Percentiles rank a stretch among this genome's conserved stretches.
Conservation (phyloP, 92 coral and sea anemone species). For the Palythoa heliodiscus region DNA sequence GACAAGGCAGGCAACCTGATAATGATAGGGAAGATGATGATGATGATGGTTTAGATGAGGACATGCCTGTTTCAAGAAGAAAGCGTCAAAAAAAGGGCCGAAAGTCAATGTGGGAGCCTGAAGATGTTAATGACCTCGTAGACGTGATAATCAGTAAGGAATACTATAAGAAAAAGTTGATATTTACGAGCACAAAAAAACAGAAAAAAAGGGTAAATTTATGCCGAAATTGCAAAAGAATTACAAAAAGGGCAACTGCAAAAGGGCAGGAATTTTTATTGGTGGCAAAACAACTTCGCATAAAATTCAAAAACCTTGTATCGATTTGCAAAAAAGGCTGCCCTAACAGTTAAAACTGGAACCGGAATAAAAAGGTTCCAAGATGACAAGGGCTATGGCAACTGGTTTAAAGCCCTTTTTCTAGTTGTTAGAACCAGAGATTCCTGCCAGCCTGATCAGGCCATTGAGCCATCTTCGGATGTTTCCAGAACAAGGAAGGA, state of each 20-base stretch:
- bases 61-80: constrained; percentile 16
- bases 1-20: constrained; percentile 22
- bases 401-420: constrained; percentile 28
- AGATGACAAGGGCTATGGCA: constrained; percentile 21
- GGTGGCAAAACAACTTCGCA: constrained; percentile 20
- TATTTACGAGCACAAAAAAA: constrained; percentile 25
- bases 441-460: constrained; percentile 34
- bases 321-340: constrained; percentile 13
- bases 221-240: constrained; percentile 15
- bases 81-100: constrained; percentile 38
- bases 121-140: constrained; percentile 21
- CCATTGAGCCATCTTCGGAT: constrained; percentile 39
- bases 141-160: constrained; percentile 12
- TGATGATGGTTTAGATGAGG: constrained; percentile 7
- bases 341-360: constrained; percentile 25
- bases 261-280: neutral
- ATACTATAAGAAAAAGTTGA: constrained; percentile 16
- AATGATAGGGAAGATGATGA: constrained; percentile 25
- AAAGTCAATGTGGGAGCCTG: constrained; percentile 9
- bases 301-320: neutral
- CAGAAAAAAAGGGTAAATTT: constrained; percentile 29
- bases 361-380: constrained; percentile 16
- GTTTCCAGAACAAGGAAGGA: constrained; percentile 2
- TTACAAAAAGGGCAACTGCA: constrained; percentile 20
- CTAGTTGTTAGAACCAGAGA: constrained; percentile 22